A percentile compares a stretch with the other conserved stretches of the same genome.
Evolutionary conservation across 2,888 invertebrate genomes (phyloP).

Genomic region (Argynnis bischoffii): DNA sequence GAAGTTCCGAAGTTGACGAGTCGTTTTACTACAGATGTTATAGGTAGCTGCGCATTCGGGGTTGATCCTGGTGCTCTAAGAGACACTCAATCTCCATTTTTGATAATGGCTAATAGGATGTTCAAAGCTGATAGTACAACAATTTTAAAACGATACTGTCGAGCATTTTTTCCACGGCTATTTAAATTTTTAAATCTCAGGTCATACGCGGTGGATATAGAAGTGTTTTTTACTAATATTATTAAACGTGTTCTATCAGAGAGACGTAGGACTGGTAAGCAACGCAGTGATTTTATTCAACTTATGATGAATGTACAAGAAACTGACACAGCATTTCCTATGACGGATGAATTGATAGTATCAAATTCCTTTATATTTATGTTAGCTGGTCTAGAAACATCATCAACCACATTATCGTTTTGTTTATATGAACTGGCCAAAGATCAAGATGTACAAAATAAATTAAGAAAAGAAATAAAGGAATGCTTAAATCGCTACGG

Average conservation of each 20-base stretch:
- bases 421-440: slow-evolving; percentile 73
- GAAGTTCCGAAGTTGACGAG: slow-evolving; percentile 67
- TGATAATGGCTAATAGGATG: slow-evolving; percentile 75
- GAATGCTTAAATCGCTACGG: slow-evolving; percentile 58
- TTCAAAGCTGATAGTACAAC: slow-evolving; percentile 65
- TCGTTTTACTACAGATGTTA: slow-evolving; percentile 73
- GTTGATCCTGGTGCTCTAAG: slow-evolving; percentile 69
- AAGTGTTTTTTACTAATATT: slow-evolving; percentile 66
- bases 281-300: slow-evolving; percentile 72
- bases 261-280: slow-evolving; percentile 58
- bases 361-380: slow-evolving; percentile 79
- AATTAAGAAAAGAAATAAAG: slow-evolving; percentile 60
- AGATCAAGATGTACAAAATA: slow-evolving; percentile 65
- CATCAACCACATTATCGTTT: slow-evolving; percentile 72
- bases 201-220: slow-evolving; percentile 69
- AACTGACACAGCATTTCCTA: slow-evolving; percentile 59
- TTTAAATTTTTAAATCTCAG: slow-evolving; percentile 72
- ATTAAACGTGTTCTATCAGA: slow-evolving; percentile 70
- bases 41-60: slow-evolving; percentile 76
- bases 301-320: slow-evolving; percentile 76
- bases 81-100: slow-evolving; percentile 68
- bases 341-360: slow-evolving; percentile 76
- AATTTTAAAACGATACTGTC: slow-evolving; percentile 70
- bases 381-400: slow-evolving; percentile 75
- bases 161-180: slow-evolving; percentile 68